Conservation (phyloP, 2,113 vertebrate species). For the Hassar affinis region DNA sequence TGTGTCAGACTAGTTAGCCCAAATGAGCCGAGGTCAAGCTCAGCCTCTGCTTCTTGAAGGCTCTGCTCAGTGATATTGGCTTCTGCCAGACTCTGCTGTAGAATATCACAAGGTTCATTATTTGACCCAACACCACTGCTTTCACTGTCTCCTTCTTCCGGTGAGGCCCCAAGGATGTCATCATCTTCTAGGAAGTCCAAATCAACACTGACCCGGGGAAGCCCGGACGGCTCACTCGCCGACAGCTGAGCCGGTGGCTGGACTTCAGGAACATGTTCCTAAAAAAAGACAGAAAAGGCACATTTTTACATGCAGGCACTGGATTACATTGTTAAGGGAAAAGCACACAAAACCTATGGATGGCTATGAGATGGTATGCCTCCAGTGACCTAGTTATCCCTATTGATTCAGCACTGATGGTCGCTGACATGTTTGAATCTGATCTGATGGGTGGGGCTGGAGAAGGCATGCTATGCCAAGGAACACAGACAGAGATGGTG, state of each 20-base stretch:
- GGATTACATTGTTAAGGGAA: not conserved
- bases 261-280: slow-evolving; percentile 87
- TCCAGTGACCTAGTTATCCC: not conserved
- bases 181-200: slow-evolving; percentile 93
- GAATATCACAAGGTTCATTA: slow-evolving; percentile 92
- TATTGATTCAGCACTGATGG: slow-evolving; percentile 10
- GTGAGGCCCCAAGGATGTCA: slow-evolving; percentile 87
- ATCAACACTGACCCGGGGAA: slow-evolving; percentile 87
- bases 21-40: slow-evolving; percentile 91
- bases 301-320: not conserved
- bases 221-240: slow-evolving; percentile 67
- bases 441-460: slow-evolving; percentile 55
- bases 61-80: slow-evolving; percentile 98
- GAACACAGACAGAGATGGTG: slow-evolving; percentile 55
- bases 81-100: slow-evolving; percentile 95
- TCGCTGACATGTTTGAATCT: slow-evolving; percentile 20
- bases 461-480: slow-evolving; percentile 63
- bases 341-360: slow-evolving; percentile 23
- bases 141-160: slow-evolving; percentile 65
- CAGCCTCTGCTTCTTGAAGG: slow-evolving; percentile 86
- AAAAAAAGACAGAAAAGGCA: slow-evolving; percentile 29
- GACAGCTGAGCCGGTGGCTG: slow-evolving; percentile 82
- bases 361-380: slow-evolving; percentile 16
- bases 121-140: slow-evolving; percentile 75
- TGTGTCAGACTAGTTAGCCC: slow-evolving; percentile 86